Conservation (phyloP, 1,140 invertebrate species). For the Hyles euphorbiae region DNA sequence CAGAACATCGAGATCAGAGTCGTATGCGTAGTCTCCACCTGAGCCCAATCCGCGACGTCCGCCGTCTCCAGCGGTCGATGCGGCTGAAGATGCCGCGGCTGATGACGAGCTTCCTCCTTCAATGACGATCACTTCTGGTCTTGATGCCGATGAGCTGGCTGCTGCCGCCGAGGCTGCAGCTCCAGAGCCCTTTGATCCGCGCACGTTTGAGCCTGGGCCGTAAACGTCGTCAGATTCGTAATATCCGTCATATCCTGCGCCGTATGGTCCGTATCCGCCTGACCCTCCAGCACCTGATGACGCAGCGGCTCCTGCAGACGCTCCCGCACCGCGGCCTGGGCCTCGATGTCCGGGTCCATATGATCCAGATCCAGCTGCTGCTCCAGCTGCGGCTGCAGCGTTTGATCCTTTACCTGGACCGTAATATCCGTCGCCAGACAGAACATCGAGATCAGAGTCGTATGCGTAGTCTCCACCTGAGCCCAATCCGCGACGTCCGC, state of each 20-base stretch:
- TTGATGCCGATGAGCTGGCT: neutral
- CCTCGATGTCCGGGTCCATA: neutral
- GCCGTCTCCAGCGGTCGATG: neutral
- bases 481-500: too few species aligned
- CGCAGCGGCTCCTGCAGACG: neutral
- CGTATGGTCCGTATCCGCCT: neutral
- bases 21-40: neutral
- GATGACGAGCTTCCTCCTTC: too few species aligned
- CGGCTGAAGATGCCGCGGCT: neutral
- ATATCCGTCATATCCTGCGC: neutral
- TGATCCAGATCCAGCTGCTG: neutral
- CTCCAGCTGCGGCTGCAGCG: neutral
- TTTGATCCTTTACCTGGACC: conserved; percentile 1
- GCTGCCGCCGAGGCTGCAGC: conserved; percentile 13
- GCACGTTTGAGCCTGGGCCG: neutral
- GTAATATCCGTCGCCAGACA: too few species aligned
- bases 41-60: neutral
- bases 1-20: too few species aligned
- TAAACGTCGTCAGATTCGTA: neutral
- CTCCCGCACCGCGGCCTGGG: neutral
- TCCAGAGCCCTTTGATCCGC: too few species aligned
- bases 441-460: too few species aligned
- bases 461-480: too few species aligned
- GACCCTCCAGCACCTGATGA: conserved; percentile 1
- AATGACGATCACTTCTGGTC: neutral